A percentile compares a stretch with the other conserved stretches of the same genome.
Conservation (phyloP, 2,888 invertebrate genomes). For the Spialia ferax region DNA sequence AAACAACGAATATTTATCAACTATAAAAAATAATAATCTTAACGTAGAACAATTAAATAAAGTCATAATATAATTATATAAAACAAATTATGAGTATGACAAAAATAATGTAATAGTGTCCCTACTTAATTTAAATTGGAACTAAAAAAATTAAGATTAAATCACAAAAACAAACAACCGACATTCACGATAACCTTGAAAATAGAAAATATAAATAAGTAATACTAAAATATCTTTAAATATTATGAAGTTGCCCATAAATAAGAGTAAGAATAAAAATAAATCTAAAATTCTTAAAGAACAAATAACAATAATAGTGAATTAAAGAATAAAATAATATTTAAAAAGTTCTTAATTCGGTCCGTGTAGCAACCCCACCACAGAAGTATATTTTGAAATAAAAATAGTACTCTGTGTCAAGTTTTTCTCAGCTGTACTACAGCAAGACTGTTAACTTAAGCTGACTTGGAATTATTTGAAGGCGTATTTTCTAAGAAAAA, state of each 20-base stretch:
- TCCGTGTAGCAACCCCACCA: slow-evolving; percentile 58
- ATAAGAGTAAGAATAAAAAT: slow-evolving; percentile 10
- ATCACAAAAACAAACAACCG: not conserved
- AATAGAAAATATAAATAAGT: slow-evolving; percentile 1
- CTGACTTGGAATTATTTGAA: not conserved
- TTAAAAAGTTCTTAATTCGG: slow-evolving; percentile 11
- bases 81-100: not conserved
- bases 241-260: slow-evolving; percentile 19
- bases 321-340: not conserved
- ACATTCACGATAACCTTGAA: not conserved
- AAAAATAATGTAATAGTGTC: not conserved
- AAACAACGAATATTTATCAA: slow-evolving; percentile 28
- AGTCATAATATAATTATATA: too few species aligned
- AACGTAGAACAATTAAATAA: not conserved
- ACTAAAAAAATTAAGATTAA: not conserved
- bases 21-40: not conserved
- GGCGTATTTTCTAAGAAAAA: not conserved
- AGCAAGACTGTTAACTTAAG: slow-evolving; percentile 8
- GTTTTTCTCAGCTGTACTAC: slow-evolving; percentile 29
- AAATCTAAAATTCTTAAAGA: slow-evolving; percentile 29
- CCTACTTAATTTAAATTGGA: not conserved
- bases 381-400: slow-evolving; percentile 71
- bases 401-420: slow-evolving; percentile 76
- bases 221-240: slow-evolving; percentile 16
- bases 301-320: slow-evolving; percentile 29